Evolutionary conservation across 1,140 invertebrate species (phyloP), one percentile per base, ranked within the genome.

Genomic region (Schmidtea mediterranea): DNA sequence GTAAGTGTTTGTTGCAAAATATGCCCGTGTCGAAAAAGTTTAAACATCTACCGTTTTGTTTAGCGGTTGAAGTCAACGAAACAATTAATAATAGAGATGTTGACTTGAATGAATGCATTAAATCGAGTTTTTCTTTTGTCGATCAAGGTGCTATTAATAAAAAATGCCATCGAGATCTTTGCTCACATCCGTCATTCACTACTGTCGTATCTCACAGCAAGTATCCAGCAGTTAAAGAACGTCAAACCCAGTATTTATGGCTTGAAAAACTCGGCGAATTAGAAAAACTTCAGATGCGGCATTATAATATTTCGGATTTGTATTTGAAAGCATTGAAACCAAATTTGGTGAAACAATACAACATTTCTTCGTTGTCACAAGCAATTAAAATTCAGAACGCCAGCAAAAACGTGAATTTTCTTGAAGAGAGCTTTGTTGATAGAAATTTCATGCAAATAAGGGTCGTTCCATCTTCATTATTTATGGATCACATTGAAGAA

Each of bases 401-500:
- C 2, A 24, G 3, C 9, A 2, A 24, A 48, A 24, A 18, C 3
- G 9, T 36, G 9, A 5, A 48, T 12, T 19, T 48, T 15, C 13
- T 48, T n/a, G 23, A 48, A 18, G 38, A 38, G 18, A 23, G 23
- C 9, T 48, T 48, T 22, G 23, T 48, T n/a, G 46, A 48, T 18
- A 13, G 36, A 12, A 48, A 48, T 24, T 48, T 48, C 23, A 48
- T 48, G 46, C n/a, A 21, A 16, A 18, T 48, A 2, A 2, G 24
- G 13, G 22, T 48, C 23, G 23, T 24, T 5, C 46, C 46, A 5
- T 18, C 46, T 6, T 48, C 46, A 3, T 18, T 48, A 36, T 48
- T 48, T 24, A 40, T 40, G 36, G 46, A 48, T 24, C n/a, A 48
- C 5, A 48, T 48, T 18, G 36, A 22, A 18, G 46, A 48, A 40